Conservation (phyloP, 2,113 vertebrate species). For the Xyliphius kryptos region DNA sequence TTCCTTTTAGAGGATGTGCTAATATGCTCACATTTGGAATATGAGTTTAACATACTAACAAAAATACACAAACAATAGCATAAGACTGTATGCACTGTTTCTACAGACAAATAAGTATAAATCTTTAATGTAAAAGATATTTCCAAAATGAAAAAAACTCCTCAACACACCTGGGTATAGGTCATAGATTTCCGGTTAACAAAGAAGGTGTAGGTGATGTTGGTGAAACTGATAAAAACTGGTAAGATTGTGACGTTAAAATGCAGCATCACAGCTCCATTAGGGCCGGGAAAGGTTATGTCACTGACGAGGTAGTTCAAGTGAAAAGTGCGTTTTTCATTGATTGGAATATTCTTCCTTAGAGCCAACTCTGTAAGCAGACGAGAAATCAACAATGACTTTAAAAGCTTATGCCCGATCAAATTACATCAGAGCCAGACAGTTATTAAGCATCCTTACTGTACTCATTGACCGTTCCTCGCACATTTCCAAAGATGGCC, state of each 20-base stretch:
- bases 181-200: constrained; percentile 71
- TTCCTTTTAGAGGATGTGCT: too few relatives aligned
- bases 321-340: constrained; percentile 71
- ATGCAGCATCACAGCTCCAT: constrained; percentile 73
- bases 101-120: too few relatives aligned
- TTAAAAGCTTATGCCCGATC: too few relatives aligned
- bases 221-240: constrained; percentile 72
- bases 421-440: too few relatives aligned
- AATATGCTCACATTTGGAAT: too few relatives aligned
- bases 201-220: constrained; percentile 66
- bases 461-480: constrained; percentile 80
- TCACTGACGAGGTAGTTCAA: constrained; percentile 86
- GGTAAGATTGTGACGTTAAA: constrained; percentile 89
- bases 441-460: constrained; percentile 63
- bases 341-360: constrained; percentile 74
- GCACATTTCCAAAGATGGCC: constrained; percentile 67
- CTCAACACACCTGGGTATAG: constrained; percentile 76
- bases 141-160: too few relatives aligned
- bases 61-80: too few relatives aligned
- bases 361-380: constrained; percentile 72
- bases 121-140: too few relatives aligned
- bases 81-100: too few relatives aligned
- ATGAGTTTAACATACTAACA: too few relatives aligned
- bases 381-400: background rate
- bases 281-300: constrained; percentile 75